Base-by-base conservation (phyloP, 2,888 invertebrate genomes). In the Ditylenchus weischeri region DNA sequence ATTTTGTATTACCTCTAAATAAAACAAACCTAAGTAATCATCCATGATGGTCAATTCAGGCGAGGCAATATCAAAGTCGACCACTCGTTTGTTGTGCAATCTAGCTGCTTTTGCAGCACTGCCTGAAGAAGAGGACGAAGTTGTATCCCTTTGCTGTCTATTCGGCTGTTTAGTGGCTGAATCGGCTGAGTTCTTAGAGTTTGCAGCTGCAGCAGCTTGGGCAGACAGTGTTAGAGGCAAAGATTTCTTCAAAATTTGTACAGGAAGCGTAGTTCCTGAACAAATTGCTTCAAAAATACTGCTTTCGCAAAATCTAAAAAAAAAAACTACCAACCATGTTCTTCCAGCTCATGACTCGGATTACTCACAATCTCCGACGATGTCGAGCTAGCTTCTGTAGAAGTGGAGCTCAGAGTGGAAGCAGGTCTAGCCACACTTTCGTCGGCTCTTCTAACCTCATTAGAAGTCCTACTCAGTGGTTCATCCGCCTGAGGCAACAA, bases 21-120 rank as follows among this genome's bases (percentile, higher is more conserved):
- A n/a, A n/a, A n/a, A 58, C 29, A 6, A 19, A 58, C 38, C 59
- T 23, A 36, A 43, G 47, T 78, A 76, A 61, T 73, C 74, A 61
- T 81, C 81, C 23, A 81, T 60, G 62, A 81, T 78, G 11, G 78
- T 81, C 63, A 81, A 63, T 57, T 81, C 81, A 0, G 78, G 77
- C 21, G 80, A 78, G n/a, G 75, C 69, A 38, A 81, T 76, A 64
- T 81, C 81, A 50, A 81, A 74, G 64, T 81, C 79, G 57, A 80
- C 74, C n/a, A 71, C 51, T 15, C 58, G 66, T 38, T 62, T 38
- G 21, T 21, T n/a, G 6, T 29, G 59, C 15, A 29, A 15, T n/a
- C 43, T 50, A 29, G 62, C 29, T 10, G 47, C 49, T 21, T 13
- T 35, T 13, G 7, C 5, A n/a, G 59, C 19, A 19, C 43, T 36